Base-by-base conservation (phyloP, 2,888 invertebrate genomes). In the Pollenia angustigena region DNA sequence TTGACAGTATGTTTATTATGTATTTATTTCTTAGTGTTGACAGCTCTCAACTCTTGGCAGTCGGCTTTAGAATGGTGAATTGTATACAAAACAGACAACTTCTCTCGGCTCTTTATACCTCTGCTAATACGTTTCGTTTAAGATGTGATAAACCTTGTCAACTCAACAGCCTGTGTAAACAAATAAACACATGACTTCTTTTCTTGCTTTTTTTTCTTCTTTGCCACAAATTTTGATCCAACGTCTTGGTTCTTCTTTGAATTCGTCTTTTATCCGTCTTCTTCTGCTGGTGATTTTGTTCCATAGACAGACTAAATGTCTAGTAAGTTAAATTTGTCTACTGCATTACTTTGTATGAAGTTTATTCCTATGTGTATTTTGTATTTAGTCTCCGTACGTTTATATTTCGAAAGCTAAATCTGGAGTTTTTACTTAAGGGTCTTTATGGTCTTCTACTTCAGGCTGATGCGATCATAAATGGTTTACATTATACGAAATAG, bases 61-160 rank as follows among this genome's bases (percentile, higher is more conserved):
- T 32, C 32, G 4, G 32, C 32, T 32, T 32, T 18, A 23, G 40
- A 80, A 52, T 83, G 42, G 8, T 62, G 62, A 40, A 4, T 48
- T 62, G 64, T 52, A 42, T 64, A 52, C 14, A 75, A 9, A 16
- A 50, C 32, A 32, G 32, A 32, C 32, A 32, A 32, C 32, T 32
- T 32, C 32, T 32, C n/a, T 52, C 1, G 42, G 52, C 23, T 42
- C 52, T 14, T 54, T 52, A 23, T 44, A 44, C 11, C 32, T 14
- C 14, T 40, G 3, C 32, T 32, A 32, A 32, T 18, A 40, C 9
- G 23, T 23, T 62, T 40, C 74, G n/a, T 46, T 56, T 16, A 46
- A 60, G 68, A 84, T 87, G 87, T 78, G 81, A 74, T 87, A 78
- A 82, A 81, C 81, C 72, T 87, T 84, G 87, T 87, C 87, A 87